phyloP scores from a whole-genome alignment of 2,888 invertebrate species.

The Tetheella fluctuosa region DNA sequence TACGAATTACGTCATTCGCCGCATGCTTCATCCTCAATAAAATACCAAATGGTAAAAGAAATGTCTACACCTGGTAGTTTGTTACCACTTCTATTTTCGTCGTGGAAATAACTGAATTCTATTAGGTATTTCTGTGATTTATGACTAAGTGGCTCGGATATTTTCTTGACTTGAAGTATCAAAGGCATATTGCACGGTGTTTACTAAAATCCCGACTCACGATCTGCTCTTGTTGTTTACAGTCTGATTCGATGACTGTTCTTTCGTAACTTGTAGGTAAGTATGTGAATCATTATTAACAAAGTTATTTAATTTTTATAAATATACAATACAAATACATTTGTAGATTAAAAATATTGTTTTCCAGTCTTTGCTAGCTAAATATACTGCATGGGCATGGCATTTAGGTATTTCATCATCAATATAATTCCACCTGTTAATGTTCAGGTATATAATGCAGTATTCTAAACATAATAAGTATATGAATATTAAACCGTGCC shows the following conservation, averaged over 20 bases:
- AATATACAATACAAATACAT: too few relatives aligned
- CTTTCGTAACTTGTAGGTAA: neutral
- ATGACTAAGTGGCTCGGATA: neutral
- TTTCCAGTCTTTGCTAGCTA: too few relatives aligned
- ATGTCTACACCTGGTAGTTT: neutral
- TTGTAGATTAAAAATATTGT: too few relatives aligned
- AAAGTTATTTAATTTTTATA: too few relatives aligned
- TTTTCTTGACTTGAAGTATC: too few relatives aligned
- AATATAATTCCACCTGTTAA: too few relatives aligned
- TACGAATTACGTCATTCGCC: constrained; percentile 46
- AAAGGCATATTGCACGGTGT: neutral
- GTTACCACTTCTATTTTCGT: neutral
- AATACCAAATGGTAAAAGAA: neutral
- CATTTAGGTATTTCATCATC: too few relatives aligned
- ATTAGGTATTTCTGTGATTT: neutral
- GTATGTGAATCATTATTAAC: neutral
- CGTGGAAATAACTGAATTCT: neutral
- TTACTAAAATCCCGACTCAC: neutral
- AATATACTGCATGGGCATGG: too few relatives aligned
- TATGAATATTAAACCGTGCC: too few relatives aligned
- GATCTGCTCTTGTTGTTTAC: neutral
- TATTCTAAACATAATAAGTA: too few relatives aligned
- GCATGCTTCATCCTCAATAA: neutral
- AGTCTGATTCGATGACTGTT: neutral
- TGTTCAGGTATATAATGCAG: too few relatives aligned